phyloP scores from a whole-genome alignment of 2,797 vertebrate genomes.

The Choloepus didactylus region DNA sequence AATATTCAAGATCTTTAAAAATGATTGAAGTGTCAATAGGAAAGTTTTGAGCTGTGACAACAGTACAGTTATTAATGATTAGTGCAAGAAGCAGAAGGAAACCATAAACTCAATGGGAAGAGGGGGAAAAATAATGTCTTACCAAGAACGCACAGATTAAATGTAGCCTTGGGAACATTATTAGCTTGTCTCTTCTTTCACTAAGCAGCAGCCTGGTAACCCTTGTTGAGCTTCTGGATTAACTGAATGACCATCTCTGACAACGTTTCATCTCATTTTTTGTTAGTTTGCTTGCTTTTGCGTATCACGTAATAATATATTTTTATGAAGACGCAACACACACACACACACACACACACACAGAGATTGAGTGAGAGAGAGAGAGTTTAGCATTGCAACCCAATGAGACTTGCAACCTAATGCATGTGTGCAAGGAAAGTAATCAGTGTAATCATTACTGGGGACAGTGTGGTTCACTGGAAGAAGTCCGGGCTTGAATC shows the following conservation, averaged over 20 bases:
- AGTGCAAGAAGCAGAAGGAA: constrained; percentile 86
- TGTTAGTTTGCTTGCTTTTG: constrained; percentile 15
- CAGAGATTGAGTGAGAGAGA: too few relatives aligned
- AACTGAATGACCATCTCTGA: constrained; percentile 7
- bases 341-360: neutral
- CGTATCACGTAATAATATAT: too few relatives aligned
- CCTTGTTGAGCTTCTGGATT: neutral
- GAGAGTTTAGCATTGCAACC: neutral
- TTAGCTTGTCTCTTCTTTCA: constrained; percentile 37
- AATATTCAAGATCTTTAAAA: constrained; percentile 90
- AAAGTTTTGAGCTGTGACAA: constrained; percentile 90
- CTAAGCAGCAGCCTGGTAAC: neutral
- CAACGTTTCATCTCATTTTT: neutral
- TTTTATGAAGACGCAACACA: constrained; percentile 4
- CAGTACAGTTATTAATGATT: constrained; percentile 89
- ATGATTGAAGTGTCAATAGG: constrained; percentile 89
- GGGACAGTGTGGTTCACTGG: neutral
- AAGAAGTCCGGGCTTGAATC: neutral
- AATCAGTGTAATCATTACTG: neutral
- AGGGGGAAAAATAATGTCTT: neutral
- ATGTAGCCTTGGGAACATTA: neutral
- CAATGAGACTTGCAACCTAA: constrained; percentile 11
- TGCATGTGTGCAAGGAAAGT: neutral
- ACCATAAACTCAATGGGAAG: constrained; percentile 71
- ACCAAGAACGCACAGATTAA: constrained; percentile 54